Percentiles rank a stretch among this genome's conserved stretches.
phyloP scores from a whole-genome alignment of 2,113 vertebrate species.

The Oplegnathus fasciatus region DNA sequence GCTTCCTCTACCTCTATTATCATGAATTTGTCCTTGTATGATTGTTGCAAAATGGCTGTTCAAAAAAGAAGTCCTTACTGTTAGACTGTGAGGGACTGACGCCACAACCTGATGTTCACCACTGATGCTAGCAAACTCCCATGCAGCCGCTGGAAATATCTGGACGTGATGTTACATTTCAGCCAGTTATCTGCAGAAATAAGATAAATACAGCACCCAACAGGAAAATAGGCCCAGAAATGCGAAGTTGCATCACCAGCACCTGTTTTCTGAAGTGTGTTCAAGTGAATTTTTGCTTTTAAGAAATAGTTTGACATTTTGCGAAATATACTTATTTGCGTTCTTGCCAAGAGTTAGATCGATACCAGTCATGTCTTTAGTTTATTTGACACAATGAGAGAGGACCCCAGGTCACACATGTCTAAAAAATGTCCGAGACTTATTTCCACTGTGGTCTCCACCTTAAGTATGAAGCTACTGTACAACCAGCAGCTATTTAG shows the following conservation, averaged over 20 bases:
- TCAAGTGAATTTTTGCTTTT: conserved; percentile 22
- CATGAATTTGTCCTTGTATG: background rate
- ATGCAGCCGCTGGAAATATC: conserved; percentile 12
- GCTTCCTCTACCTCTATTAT: background rate
- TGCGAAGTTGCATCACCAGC: background rate
- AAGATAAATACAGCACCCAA: conserved; percentile 15
- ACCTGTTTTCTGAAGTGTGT: conserved; percentile 2
- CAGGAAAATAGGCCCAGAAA: conserved; percentile 9
- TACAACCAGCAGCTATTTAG: background rate
- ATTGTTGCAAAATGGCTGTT: background rate
- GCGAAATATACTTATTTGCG: background rate
- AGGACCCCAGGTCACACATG: background rate
- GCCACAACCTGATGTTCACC: conserved; percentile 5
- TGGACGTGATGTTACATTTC: background rate
- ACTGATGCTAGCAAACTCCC: conserved; percentile 1
- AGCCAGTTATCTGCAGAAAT: background rate
- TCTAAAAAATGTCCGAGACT: background rate
- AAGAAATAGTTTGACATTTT: background rate
- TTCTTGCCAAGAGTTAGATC: background rate
- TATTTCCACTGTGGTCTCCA: background rate
- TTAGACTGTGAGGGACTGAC: conserved; percentile 16
- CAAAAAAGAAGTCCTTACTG: conserved; percentile 1
- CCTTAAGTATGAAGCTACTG: background rate
- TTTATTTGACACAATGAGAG: background rate
- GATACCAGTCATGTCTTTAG: background rate